Evolutionary conservation across 2,113 vertebrate genomes (phyloP).

Genomic region (Sturnira hondurensis): DNA sequence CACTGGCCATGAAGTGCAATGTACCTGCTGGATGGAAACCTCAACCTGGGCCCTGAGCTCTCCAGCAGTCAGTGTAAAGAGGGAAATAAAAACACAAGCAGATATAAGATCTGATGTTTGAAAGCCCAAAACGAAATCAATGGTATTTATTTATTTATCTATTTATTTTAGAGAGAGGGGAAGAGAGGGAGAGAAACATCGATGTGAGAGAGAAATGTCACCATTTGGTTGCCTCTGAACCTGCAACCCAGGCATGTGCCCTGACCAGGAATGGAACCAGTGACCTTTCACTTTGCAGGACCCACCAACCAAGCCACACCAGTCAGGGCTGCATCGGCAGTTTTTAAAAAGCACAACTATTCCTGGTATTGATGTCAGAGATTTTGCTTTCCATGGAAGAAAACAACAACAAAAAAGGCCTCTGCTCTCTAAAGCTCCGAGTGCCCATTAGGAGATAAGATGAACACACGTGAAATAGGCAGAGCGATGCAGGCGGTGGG

Average conservation of each 20-base stretch:
- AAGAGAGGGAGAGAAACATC: too few species aligned
- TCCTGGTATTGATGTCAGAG: not conserved
- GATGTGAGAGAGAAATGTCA: too few species aligned
- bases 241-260: too few species aligned
- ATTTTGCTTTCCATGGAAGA: not conserved
- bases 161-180: too few species aligned
- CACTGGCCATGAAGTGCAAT: not conserved
- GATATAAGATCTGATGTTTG: not conserved
- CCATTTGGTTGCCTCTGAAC: too few species aligned
- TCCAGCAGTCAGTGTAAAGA: not conserved
- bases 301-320: too few species aligned
- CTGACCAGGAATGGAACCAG: too few species aligned
- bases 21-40: not conserved
- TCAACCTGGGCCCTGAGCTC: not conserved
- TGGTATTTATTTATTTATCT: not conserved
- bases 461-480: not conserved
- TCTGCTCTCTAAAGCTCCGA: not conserved
- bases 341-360: not conserved
- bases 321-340: not conserved
- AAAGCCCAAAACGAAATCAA: not conserved
- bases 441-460: not conserved
- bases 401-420: not conserved
- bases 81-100: not conserved
- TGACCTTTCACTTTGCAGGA: too few species aligned
- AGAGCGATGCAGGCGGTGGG: too few species aligned